These are phyloP conservation scores for Lomographa bimaculata DNA, from an alignment of 2,888 invertebrate species.

Conservation along the genomic window DNA sequence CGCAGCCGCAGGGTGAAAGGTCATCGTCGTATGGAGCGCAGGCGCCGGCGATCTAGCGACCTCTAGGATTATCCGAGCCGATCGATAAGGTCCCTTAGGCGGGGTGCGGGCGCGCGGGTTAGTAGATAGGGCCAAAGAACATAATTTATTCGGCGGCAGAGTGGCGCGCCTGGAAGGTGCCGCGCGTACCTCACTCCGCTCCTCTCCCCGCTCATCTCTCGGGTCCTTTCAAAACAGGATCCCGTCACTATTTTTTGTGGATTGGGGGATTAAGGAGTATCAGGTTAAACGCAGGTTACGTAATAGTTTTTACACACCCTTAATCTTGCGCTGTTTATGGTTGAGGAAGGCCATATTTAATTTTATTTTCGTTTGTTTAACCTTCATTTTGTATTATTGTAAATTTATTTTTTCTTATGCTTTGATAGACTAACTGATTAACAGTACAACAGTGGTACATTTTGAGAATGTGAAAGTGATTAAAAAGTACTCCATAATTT, in stretches of 20 bases:
- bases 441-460: too few species aligned
- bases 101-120: slow-evolving; percentile 39
- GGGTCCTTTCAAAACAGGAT: slow-evolving; percentile 59
- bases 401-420: too few species aligned
- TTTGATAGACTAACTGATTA: too few species aligned
- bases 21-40: slow-evolving; percentile 55
- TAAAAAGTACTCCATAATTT: too few species aligned
- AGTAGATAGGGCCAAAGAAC: slow-evolving; percentile 57
- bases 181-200: slow-evolving; percentile 49
- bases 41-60: slow-evolving; percentile 63
- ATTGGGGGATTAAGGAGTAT: slow-evolving; percentile 65
- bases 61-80: slow-evolving; percentile 74
- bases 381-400: too few species aligned
- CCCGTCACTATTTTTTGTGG: slow-evolving; percentile 65
- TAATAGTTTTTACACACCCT: slow-evolving; percentile 77
- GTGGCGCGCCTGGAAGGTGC: slow-evolving; percentile 77
- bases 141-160: slow-evolving; percentile 82
- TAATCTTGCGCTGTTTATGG: slow-evolving; percentile 53
- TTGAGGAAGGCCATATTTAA: slow-evolving; percentile 18
- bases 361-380: slow-evolving; percentile 2
- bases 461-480: too few species aligned
- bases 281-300: slow-evolving; percentile 76
- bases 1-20: slow-evolving; percentile 46
- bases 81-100: slow-evolving; percentile 67
- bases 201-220: slow-evolving; percentile 40